Percentiles rank a stretch among this genome's conserved stretches.
phyloP scores from a whole-genome alignment of 2,113 vertebrate genomes.

The Thalassoma bifasciatum region DNA sequence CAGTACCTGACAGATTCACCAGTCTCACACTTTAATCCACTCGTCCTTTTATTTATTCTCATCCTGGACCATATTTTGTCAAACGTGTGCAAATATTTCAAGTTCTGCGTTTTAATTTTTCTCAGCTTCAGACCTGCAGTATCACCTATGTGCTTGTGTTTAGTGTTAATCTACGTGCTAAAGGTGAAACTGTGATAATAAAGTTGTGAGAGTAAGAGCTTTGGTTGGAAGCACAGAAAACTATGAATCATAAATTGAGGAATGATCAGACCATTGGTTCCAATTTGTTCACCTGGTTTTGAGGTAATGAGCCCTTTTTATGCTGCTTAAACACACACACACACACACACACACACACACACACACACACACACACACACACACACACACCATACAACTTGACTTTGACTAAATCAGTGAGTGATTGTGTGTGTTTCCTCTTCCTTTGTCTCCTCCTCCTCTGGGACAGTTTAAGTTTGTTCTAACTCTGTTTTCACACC shows the following conservation, averaged over 20 bases:
- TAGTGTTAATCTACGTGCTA: neutral
- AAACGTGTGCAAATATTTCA: conserved; percentile 24
- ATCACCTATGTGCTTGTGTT: conserved; percentile 15
- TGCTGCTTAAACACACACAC: conserved; percentile 34
- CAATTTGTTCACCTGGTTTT: conserved; percentile 66
- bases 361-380: neutral
- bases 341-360: conserved; percentile 2
- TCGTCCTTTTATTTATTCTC: neutral
- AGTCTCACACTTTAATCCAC: neutral
- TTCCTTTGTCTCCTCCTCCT: too few relatives aligned
- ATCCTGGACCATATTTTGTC: conserved; percentile 1
- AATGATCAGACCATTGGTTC: conserved; percentile 51
- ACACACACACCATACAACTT: conserved; percentile 6
- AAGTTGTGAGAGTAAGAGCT: conserved; percentile 8
- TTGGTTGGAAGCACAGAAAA: conserved; percentile 1
- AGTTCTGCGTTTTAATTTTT: neutral
- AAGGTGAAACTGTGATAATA: neutral
- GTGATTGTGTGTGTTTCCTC: too few relatives aligned
- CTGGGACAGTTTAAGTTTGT: too few relatives aligned
- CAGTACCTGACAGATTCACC: too few relatives aligned
- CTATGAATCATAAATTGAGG: conserved; percentile 56
- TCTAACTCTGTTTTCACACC: too few relatives aligned
- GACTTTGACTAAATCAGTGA: too few relatives aligned
- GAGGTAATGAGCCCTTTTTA: conserved; percentile 62
- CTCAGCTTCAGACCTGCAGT: neutral